Percentiles rank a stretch among this genome's conserved stretches.
Evolutionary conservation across 2,888 invertebrate species (phyloP).

Genomic region (Mythimna pallens): DNA sequence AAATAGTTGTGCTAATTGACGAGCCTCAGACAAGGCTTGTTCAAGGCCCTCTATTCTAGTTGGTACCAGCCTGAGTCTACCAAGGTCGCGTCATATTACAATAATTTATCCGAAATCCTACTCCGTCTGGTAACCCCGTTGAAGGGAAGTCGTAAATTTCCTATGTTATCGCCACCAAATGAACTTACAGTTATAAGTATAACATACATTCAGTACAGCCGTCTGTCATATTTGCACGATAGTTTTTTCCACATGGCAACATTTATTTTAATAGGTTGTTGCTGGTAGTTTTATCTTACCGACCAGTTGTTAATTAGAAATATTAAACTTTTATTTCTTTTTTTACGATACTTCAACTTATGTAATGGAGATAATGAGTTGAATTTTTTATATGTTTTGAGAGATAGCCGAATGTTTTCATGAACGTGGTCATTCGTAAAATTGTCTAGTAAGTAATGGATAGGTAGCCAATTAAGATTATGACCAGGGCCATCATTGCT

Average conservation of each 20-base stretch:
- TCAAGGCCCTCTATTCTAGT: constrained; percentile 62
- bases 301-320: constrained; percentile 47
- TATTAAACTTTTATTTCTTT: constrained; percentile 38
- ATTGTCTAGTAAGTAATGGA: neutral
- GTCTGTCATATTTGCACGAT: constrained; percentile 55
- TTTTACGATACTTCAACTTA: constrained; percentile 2
- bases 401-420: neutral
- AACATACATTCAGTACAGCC: constrained; percentile 39
- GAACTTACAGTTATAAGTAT: constrained; percentile 42
- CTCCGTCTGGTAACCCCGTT: constrained; percentile 45
- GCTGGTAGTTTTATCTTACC: constrained; percentile 38
- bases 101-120: constrained; percentile 62
- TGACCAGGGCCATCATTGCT: neutral
- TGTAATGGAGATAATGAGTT: constrained; percentile 7
- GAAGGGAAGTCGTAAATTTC: constrained; percentile 61
- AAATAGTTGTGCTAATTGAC: constrained; percentile 57
- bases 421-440: neutral
- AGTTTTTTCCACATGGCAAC: constrained; percentile 57
- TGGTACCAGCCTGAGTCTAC: constrained; percentile 63
- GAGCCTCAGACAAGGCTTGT: constrained; percentile 29
- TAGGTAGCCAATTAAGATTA: neutral
- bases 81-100: constrained; percentile 60
- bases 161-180: constrained; percentile 61
- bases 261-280: constrained; percentile 40
- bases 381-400: constrained; percentile 16